Base-by-base conservation (phyloP, 2,797 vertebrate species). In the Okamejei kenojei region DNA sequence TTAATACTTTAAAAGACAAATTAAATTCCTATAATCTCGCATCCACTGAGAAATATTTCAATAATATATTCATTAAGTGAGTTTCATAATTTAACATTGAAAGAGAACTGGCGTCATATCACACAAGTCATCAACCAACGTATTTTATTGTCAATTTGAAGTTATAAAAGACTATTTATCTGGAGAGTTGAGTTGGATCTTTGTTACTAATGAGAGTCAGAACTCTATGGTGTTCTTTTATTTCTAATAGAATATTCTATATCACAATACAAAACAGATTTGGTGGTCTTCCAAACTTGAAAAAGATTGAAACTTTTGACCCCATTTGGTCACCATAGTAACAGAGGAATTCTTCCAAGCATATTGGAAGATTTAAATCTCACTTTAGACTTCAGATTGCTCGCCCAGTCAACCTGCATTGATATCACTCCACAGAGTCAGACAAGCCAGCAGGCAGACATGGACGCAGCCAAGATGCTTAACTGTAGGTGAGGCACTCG, bases 221-320 rank as follows among this genome's bases (percentile, higher is more conserved):
- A 63, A 13, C 82, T 29, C n/a, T 32, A 0, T 19, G 6, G 1
- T 68, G 32, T 68, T 68, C n/a, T 19, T 32, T 88, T 88, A 65
- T 9, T 88, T 68, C 84, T 88, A 21, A 32, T 32, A 35, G 68
- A n/a, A 54, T 92, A 76, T 92, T 58, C 45, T 17, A 92, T 17
- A 58, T 58, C 15, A 2, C 73, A 76, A 92, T 58, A 76, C 45
- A 26, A 76, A 92, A n/a, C 73, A 92, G 71, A 76, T 92, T 35
- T n/a, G 26, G 58, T 74, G 90, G 11, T 17, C 38, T 76, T 91
- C 26, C 82, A 45, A 91, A 91, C 2, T 21, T 91, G 71, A 13
- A 92, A 91, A 88, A 54, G 19, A 29, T 92, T 45, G 73, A 1
- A 45, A 29, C 71, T 54, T 74, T 76, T 92, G 90, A 92, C 71